Conservation (phyloP, 1,140 invertebrate genomes). For the Araneus ventricosus region DNA sequence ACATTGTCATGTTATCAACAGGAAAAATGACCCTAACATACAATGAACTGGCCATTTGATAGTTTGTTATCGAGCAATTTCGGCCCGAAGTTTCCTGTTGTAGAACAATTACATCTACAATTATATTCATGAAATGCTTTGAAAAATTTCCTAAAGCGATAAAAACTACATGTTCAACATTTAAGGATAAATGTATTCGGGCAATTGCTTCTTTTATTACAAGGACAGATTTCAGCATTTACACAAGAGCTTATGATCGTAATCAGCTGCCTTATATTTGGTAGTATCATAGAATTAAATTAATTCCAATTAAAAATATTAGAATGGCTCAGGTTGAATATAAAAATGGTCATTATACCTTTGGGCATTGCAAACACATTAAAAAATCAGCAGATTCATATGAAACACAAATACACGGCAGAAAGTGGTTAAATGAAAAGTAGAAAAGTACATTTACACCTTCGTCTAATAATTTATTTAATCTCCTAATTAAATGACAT, state of each 20-base stretch:
- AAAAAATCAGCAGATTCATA: too few species aligned
- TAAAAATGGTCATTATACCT: too few species aligned
- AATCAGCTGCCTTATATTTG: neutral
- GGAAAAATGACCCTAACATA: neutral
- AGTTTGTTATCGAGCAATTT: neutral
- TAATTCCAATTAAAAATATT: too few species aligned
- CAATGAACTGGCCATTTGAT: neutral
- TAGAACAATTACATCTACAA: neutral
- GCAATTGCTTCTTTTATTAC: neutral
- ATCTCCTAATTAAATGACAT: too few species aligned
- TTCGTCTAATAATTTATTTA: too few species aligned
- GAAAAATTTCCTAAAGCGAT: conserved; percentile 31
- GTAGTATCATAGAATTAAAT: too few species aligned
- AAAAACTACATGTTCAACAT: conserved; percentile 35
- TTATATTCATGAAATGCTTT: neutral
- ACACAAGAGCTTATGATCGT: neutral
- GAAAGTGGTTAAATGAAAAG: too few species aligned
- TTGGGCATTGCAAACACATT: too few species aligned
- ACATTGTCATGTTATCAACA: neutral
- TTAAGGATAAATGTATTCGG: neutral
- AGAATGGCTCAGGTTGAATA: too few species aligned
- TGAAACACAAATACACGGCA: too few species aligned
- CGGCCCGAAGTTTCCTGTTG: neutral
- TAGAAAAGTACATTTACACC: too few species aligned
- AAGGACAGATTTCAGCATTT: conserved; percentile 7